A percentile compares a stretch with the other conserved stretches of the same genome.
Evolutionary conservation across 64 coral and sea anemone genomes (phyloP).

Genomic region (Hydrozoanthus tunicans): DNA sequence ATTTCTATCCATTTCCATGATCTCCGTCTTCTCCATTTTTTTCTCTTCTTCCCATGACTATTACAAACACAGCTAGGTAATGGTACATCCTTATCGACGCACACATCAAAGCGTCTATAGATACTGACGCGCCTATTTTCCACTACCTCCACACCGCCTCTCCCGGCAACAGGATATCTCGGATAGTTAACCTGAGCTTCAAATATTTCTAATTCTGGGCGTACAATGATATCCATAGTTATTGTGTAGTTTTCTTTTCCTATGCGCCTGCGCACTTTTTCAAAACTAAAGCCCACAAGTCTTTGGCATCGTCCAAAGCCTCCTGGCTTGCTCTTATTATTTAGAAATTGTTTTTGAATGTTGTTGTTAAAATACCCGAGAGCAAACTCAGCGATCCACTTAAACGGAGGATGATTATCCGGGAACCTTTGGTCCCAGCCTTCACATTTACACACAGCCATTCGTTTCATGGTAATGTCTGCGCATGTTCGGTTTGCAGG

Average conservation of each 20-base stretch:
- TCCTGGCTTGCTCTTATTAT: constrained; percentile 1
- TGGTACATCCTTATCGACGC: constrained; percentile 62
- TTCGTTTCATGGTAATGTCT: constrained; percentile 69
- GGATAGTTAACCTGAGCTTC: constrained; percentile 78
- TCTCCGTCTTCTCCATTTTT: constrained; percentile 33
- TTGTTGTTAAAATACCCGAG: constrained; percentile 84
- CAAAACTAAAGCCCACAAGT: constrained; percentile 64
- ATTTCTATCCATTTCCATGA: constrained; percentile 68
- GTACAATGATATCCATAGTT: constrained; percentile 89
- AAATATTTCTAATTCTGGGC: constrained; percentile 78
- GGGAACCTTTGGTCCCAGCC: constrained; percentile 77
- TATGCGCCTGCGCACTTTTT: constrained; percentile 73
- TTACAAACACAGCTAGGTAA: constrained; percentile 81
- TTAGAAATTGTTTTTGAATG: constrained; percentile 77
- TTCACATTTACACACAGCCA: constrained; percentile 87
- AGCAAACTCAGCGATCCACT: constrained; percentile 89
- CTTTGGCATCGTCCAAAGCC: constrained; percentile 86
- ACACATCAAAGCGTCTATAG: constrained; percentile 80
- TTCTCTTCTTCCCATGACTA: constrained; percentile 33
- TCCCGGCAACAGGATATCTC: neutral
- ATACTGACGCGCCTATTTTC: constrained; percentile 74
- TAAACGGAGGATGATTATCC: constrained; percentile 77
- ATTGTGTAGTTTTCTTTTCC: constrained; percentile 35
- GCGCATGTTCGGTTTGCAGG: constrained; percentile 80
- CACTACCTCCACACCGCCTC: constrained; percentile 47